Conservation (phyloP, 2,888 invertebrate species). For the Nezara viridula region DNA sequence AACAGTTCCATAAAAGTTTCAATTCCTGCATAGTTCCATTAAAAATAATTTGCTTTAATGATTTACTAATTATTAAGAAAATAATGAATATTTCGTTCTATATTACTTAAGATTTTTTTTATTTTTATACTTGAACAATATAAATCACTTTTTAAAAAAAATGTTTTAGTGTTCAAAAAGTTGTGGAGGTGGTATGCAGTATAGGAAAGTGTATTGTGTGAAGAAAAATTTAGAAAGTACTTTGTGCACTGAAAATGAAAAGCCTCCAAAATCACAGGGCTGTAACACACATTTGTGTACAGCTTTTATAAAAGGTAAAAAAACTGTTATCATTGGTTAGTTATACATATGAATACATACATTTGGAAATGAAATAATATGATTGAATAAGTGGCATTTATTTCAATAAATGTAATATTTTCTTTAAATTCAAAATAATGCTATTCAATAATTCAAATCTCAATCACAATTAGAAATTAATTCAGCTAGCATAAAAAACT, state of each 20-base stretch:
- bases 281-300: conserved; percentile 20
- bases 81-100: background rate
- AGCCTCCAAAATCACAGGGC: background rate
- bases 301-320: background rate
- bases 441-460: too few relatives aligned
- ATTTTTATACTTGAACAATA: background rate
- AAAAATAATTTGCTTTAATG: too few relatives aligned
- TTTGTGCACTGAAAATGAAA: background rate
- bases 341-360: too few relatives aligned
- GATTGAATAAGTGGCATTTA: too few relatives aligned
- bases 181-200: conserved; percentile 4
- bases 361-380: too few relatives aligned
- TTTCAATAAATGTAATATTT: too few relatives aligned
- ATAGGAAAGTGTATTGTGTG: background rate
- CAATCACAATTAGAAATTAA: too few relatives aligned
- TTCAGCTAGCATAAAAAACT: too few relatives aligned
- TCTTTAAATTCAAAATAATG: too few relatives aligned
- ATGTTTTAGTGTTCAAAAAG: conserved; percentile 6
- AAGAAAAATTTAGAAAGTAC: background rate
- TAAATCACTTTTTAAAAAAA: background rate
- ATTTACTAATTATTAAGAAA: background rate
- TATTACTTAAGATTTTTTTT: background rate
- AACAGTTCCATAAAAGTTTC: too few relatives aligned
- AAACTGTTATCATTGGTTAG: background rate
- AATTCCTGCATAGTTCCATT: too few relatives aligned